phyloP scores from a whole-genome alignment of 1,140 invertebrate genomes.

The Bombus picipes region DNA sequence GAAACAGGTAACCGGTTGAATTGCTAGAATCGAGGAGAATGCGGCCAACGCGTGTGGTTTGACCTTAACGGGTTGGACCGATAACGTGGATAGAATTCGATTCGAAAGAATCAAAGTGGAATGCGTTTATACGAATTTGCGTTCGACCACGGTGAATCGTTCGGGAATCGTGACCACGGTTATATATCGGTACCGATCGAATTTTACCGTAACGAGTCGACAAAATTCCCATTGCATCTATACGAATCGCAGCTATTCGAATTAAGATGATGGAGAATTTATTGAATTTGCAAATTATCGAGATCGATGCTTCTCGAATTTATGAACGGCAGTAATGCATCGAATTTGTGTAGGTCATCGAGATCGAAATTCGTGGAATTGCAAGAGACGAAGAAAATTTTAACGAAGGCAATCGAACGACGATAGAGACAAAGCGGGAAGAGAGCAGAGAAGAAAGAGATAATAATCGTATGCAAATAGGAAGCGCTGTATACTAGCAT shows the following conservation, averaged over 20 bases:
- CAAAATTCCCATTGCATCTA: not conserved
- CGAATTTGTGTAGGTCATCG: not conserved
- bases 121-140: not conserved
- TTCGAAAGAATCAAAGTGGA: not conserved
- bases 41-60: not conserved
- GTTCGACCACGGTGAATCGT: not conserved
- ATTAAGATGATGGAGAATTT: too few species aligned
- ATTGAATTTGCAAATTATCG: too few species aligned
- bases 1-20: not conserved
- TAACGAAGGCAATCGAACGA: not conserved
- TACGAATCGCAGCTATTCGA: too few species aligned
- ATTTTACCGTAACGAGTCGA: not conserved
- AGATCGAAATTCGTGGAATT: not conserved
- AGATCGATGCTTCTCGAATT: too few species aligned
- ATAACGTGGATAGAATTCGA: not conserved
- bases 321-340: not conserved
- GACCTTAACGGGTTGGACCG: not conserved
- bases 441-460: too few species aligned
- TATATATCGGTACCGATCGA: not conserved
- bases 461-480: conserved; percentile 12
- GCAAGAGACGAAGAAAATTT: not conserved
- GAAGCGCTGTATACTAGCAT: not conserved
- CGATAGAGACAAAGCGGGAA: not conserved
- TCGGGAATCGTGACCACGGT: not conserved
- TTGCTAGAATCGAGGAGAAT: not conserved